Evolutionary conservation across 2,888 invertebrate genomes (phyloP).

Genomic region (Trichacis sp.): DNA sequence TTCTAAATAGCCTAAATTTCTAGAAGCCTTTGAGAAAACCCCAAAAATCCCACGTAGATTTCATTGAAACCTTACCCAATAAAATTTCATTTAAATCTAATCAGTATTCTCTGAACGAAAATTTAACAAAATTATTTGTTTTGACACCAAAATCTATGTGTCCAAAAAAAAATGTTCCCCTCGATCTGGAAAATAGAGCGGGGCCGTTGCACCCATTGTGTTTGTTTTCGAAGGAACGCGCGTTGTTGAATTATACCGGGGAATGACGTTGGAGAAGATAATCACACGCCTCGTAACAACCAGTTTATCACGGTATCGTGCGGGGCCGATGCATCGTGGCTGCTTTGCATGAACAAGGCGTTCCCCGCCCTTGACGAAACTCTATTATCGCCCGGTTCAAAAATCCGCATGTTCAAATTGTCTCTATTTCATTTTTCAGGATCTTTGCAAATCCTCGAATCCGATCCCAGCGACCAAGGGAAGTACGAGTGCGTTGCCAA

Average conservation of each 20-base stretch:
- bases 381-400: slow-evolving; percentile 47
- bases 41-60: too few relatives aligned
- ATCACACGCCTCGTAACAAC: slow-evolving; percentile 61
- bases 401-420: neutral
- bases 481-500: slow-evolving; percentile 97
- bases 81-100: too few relatives aligned
- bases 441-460: slow-evolving; percentile 88
- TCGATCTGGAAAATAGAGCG: neutral
- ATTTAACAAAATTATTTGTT: too few relatives aligned
- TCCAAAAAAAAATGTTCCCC: too few relatives aligned
- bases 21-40: too few relatives aligned
- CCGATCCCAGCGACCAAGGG: slow-evolving; percentile 92
- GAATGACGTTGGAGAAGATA: slow-evolving; percentile 62
- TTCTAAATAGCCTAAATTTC: too few relatives aligned
- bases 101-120: too few relatives aligned
- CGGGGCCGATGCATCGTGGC: slow-evolving; percentile 58
- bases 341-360: slow-evolving; percentile 53
- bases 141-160: too few relatives aligned
- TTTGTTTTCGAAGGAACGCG: slow-evolving; percentile 6
- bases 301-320: slow-evolving; percentile 61
- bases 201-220: too few relatives aligned
- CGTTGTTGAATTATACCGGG: slow-evolving; percentile 53
- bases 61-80: too few relatives aligned
- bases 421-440: slow-evolving; percentile 71
- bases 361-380: slow-evolving; percentile 43